Base-by-base conservation (phyloP, 2,113 vertebrate species). In the Oceanodroma tethys region DNA sequence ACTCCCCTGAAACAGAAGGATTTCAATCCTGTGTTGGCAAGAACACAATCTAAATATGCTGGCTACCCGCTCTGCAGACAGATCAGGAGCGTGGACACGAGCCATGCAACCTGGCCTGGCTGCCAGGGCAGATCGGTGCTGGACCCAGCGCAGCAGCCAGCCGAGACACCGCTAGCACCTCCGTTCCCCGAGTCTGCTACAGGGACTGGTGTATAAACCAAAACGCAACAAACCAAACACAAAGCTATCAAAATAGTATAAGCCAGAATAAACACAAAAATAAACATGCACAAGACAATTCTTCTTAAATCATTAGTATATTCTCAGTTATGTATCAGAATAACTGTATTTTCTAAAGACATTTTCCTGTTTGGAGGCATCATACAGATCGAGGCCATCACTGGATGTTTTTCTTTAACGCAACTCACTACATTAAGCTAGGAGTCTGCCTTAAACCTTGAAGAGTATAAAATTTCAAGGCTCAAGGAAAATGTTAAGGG, bases 81-180 rank as follows among this genome's bases (percentile, higher is more conserved):
- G 52, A 38, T 8, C 9, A 55, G 53, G 43, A 58, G 63, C 45
- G 56, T 0, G 0, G 42, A 6, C 36, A 38, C 0, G 0, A 84
- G 27, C 55, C 2, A 2, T 18, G 36, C 8, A 63, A 15, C 58
- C 22, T 1, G 34, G 42, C 4, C 29, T 29, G 72, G 30, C 43
- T 63, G 43, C 75, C 52, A 27, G 22, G 48, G 53, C 66, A 75
- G 25, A 25, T 16, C 2, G 9, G 38, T 42, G 56, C 72, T 9
- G 42, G 55, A 72, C 50, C 38, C 47, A 32, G 32, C 6, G 0
- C 53, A 7, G 43, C 16, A 26, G 42, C 48, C 68, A 40, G 47
- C 29, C 1, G 0, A 58, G 59, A 67, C 60, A 15, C 21, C 0
- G 0, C 21, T 5, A 23, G 26, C 32, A 12, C 38, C 60, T 48